Base-by-base conservation (phyloP, 2,888 invertebrate genomes). In the Antitype chi region DNA sequence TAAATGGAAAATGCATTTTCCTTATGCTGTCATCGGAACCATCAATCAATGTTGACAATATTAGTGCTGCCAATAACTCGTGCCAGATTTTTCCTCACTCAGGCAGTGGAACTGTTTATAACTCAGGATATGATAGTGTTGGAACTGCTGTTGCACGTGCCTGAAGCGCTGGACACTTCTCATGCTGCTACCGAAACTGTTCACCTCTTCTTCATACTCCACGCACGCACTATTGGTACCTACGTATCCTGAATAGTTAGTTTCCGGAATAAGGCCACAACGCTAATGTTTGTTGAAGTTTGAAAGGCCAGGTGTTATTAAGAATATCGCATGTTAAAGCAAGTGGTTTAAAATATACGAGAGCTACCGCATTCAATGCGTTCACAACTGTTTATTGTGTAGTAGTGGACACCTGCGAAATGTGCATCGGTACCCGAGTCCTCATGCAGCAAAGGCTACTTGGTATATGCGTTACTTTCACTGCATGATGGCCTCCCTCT, bases 1-100 rank as follows among this genome's bases (percentile, higher is more conserved):
- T 64, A 53, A 9, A 69, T 71, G n/a, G n/a, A 23, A 59, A 23
- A 59, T 17, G 47, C 52, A 79, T 72, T 78, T 79, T 72, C 79
- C 64, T 64, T 1, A 59, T 53, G 3, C 25, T 66, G 73, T 38
- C 25, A 57, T 23, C 23, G 17, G 8, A 32, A 32, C 57, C 23
- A 73, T 78, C 17, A 59, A 73, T 80, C 73, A 78, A 66, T 32
- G 25, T 15, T 38, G 15, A 13, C 23, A 20, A 13, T 72, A 43
- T 71, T 71, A 25, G 7, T 53, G 25, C 25, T 73, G 53, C 73
- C 73, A 73, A 53, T 15, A 80, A 78, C 32, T 15, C 17, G 32
- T 57, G 73, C 52, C 23, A 79, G 52, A 59, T 59, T 1, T 63
- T 32, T 72, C 43, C 32, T 72, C 28, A 55, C n/a, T n/a, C 28